These are phyloP conservation scores for Onychorhynchus coronatus DNA, from an alignment of 2,113 vertebrate genomes.

Conservation along the genomic window DNA sequence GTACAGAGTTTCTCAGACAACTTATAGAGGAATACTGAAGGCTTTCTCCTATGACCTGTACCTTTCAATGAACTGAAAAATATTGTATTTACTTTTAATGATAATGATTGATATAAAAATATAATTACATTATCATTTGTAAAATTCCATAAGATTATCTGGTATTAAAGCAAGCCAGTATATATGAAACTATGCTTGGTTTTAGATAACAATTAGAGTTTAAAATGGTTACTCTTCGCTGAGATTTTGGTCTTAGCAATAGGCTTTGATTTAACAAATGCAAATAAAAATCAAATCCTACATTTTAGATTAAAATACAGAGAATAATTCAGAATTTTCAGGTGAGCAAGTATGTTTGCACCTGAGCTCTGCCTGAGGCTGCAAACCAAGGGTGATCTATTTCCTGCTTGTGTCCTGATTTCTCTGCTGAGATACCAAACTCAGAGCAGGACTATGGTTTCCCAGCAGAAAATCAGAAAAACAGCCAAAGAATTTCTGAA, in stretches of 20 bases:
- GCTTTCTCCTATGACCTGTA: background rate
- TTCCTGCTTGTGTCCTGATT: background rate
- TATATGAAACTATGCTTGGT: background rate
- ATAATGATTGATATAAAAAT: background rate
- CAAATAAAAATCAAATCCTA: background rate
- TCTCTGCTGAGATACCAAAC: background rate
- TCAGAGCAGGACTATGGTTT: background rate
- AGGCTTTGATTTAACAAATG: background rate
- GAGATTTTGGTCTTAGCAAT: background rate
- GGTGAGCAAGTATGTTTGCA: background rate
- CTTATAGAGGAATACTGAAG: background rate
- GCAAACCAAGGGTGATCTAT: background rate
- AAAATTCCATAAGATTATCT: background rate
- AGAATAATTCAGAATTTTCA: background rate
- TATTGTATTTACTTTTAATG: background rate
- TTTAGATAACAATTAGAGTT: background rate
- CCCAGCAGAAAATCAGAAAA: background rate
- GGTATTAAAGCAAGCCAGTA: background rate
- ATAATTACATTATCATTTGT: background rate
- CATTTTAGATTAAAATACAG: background rate
- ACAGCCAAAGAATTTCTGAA: background rate
- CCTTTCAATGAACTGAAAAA: background rate
- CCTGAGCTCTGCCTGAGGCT: background rate
- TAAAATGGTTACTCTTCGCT: background rate
- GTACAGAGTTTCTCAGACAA: background rate